Base-by-base conservation (phyloP, 2,888 invertebrate species). In the Cephus rjabovi region DNA sequence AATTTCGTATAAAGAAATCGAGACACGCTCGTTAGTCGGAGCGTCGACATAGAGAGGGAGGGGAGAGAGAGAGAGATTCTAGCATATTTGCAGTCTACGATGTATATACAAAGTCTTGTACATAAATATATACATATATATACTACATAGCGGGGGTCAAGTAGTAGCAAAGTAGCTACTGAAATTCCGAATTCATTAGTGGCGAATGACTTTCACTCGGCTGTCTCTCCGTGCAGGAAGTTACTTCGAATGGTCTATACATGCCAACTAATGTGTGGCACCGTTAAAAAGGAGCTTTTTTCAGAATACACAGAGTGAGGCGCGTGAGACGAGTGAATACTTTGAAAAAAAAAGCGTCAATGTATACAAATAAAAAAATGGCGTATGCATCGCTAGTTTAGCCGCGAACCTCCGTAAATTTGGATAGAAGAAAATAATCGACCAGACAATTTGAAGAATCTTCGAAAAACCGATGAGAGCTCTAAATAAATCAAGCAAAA, bases 131-230 rank as follows among this genome's bases (percentile, higher is more conserved):
- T 34, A 12, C 9, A 35, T 12, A 35, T 12, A 35, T 12, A 35
- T 11, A 35, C 2, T 12, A 35, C 12, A 35, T 12, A 35, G 12
- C 35, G 81, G 77, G 79, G 79, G 76, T 76, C 82, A 83, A 87
- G 87, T 87, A 86, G 37, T 37, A 74, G 78, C 73, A 35, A 71
- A 78, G 76, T 76, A 74, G 78, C 77, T 76, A 77, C 79, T 81
- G 77, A 79, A 81, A 80, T 80, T 79, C 68, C 79, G 77, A 81
- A 80, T 82, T 81, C 79, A 81, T 81, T 81, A 81, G 77, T 77
- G 75, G 76, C 70, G 34, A 79, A 77, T 80, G 79, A 83, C 82
- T 83, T 83, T 83, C 82, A 83, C 82, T 79, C 74, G 78, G 73
- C 80, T 78, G 76, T 76, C 76, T 77, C 77, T 77, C 75, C 33